Conservation (phyloP, 1,140 invertebrate genomes). For the Pollicipes pollicipes region DNA sequence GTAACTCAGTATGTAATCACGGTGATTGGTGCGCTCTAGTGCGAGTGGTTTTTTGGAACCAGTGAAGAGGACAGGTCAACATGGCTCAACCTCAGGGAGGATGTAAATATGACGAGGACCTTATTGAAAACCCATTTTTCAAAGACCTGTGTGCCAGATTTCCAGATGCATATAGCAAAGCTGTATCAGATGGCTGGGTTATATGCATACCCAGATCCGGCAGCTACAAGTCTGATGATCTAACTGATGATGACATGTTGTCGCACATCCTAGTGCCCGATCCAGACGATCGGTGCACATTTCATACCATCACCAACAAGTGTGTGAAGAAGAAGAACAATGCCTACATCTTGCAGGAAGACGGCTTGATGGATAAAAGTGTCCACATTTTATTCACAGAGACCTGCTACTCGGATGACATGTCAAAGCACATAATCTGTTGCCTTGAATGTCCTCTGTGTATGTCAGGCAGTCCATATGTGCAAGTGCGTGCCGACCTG, state of each 20-base stretch:
- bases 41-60: no score
- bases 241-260: conserved; percentile 44
- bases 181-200: conserved; percentile 48
- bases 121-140: conserved; percentile 56
- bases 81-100: neutral
- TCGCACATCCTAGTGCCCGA: conserved; percentile 49
- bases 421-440: conserved; percentile 55
- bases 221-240: conserved; percentile 35
- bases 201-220: conserved; percentile 55
- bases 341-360: conserved; percentile 35
- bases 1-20: no score
- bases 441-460: conserved; percentile 49
- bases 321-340: conserved; percentile 39
- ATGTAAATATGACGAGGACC: conserved; percentile 51
- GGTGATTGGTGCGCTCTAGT: no score
- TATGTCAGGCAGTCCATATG: conserved; percentile 18
- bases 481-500: conserved; percentile 10
- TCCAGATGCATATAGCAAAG: conserved; percentile 41
- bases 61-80: no score
- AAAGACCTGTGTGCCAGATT: conserved; percentile 42
- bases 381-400: conserved; percentile 62
- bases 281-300: conserved; percentile 29
- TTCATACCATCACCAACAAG: conserved; percentile 41
- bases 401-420: conserved; percentile 56
- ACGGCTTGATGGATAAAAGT: conserved; percentile 23